These are phyloP conservation scores for Chrysaora quinquecirrha DNA, from an alignment of 30 jellyfish, hydroid and myxozoan genomes.

Conservation along the genomic window DNA sequence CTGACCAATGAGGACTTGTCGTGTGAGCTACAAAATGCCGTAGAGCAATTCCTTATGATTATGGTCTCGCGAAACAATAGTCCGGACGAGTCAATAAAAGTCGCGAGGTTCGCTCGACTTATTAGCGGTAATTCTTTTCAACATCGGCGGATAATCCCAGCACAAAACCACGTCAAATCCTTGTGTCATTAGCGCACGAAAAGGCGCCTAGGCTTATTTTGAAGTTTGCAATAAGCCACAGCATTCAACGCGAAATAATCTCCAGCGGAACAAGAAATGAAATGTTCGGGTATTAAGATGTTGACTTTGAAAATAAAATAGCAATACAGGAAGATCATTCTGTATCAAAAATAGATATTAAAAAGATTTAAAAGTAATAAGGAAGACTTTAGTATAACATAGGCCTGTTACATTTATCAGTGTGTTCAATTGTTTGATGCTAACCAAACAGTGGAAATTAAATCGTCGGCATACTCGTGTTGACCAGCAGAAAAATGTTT, in stretches of 20 bases:
- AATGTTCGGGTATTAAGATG: constrained; percentile 41
- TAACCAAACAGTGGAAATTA: not conserved
- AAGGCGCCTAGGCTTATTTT: constrained; percentile 74
- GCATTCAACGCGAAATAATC: constrained; percentile 19
- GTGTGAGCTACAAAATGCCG: too few species aligned
- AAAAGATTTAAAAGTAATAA: not conserved
- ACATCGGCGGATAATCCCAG: constrained; percentile 66
- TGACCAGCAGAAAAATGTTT: not conserved
- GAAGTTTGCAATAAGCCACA: constrained; percentile 76
- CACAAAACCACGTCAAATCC: constrained; percentile 80
- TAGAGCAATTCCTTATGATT: too few species aligned
- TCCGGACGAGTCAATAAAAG: constrained; percentile 7
- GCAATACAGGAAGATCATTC: not conserved
- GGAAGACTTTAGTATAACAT: not conserved
- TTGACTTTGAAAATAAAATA: constrained; percentile 36
- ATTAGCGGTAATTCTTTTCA: constrained; percentile 76
- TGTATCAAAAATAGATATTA: not conserved
- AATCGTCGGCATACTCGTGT: not conserved
- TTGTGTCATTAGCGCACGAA: constrained; percentile 77
- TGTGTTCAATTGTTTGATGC: not conserved
- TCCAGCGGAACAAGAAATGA: constrained; percentile 2
- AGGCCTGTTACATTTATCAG: not conserved
- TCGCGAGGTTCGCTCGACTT: constrained; percentile 46
- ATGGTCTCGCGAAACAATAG: too few species aligned
- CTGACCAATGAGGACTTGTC: too few species aligned